Evolutionary conservation across 2,113 vertebrate species (phyloP), one percentile per base, ranked within the genome.

Genomic region (Boleophthalmus pectinirostris): DNA sequence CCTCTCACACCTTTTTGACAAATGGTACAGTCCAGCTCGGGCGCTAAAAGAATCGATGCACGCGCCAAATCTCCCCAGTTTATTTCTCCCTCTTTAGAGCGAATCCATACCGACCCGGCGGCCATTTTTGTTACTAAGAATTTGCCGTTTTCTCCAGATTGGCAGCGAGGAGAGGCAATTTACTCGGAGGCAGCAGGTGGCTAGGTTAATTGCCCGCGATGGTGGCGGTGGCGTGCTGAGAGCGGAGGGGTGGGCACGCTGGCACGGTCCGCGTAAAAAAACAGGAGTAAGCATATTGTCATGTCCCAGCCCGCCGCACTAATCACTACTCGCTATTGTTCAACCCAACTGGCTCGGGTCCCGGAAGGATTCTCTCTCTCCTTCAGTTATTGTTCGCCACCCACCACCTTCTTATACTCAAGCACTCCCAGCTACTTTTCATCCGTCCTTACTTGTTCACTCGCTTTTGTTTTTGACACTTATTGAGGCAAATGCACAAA

Each of bases 231-330:
- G 72, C 90, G 87, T 18, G 70, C 83, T 79, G 86, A 77, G 83
- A 68, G 72, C 75, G 74, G 77, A 85, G 81, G 64, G 83, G 49
- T 83, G 79, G 81, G 63, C 81, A 77, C 70, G 67, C 75, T 61
- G 77, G 81, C 75, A 68, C 72, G 56, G 83, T 79, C 78, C 65
- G 75, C 85, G 84, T 87, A 79, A 85, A 83, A 82, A 43, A 82
- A 85, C 85, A 86, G 80, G 88, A 80, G 83, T 82, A 81, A 87
- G 86, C 89, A 79, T 85, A 87, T 87, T 90, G 86, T 86, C 88
- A 72, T 85, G 81, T 87, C 88, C 82, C 87, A 87, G 87, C 83
- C 87, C 81, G 43, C 72, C 81, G 72, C 79, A 76, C 87, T 82
- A 84, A 90, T 90, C 87, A 84, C 80, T 77, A 60, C 74, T 71